These are phyloP conservation scores for Hirtodrosophila cameraria DNA, from an alignment of 2,888 invertebrate species.

Conservation along the genomic window DNA sequence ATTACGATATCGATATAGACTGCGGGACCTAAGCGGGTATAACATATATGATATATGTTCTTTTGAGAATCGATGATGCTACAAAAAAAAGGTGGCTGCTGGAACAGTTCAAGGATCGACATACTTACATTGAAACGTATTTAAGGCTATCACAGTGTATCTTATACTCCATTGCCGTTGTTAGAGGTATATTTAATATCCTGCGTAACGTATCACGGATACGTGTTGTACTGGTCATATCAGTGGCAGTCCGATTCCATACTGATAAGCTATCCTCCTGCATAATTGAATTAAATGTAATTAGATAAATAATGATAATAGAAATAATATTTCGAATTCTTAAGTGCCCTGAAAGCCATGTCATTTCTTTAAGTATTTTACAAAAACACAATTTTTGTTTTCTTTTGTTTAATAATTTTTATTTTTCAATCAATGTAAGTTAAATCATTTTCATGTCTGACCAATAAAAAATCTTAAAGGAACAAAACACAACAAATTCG, in stretches of 20 bases:
- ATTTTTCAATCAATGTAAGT: constrained; percentile 79
- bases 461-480: constrained; percentile 67
- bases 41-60: too few relatives aligned
- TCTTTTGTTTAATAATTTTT: constrained; percentile 77
- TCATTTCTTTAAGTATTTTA: too few relatives aligned
- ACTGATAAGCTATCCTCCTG: constrained; percentile 98
- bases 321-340: not conserved
- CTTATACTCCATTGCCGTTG: constrained; percentile 97
- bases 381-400: not conserved
- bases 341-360: constrained; percentile 48
- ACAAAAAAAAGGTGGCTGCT: not conserved
- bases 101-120: not conserved
- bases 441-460: constrained; percentile 75
- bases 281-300: not conserved
- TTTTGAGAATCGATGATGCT: not conserved
- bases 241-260: constrained; percentile 98
- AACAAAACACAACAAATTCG: constrained; percentile 42
- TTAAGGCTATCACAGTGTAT: constrained; percentile 92
- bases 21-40: constrained; percentile 16
- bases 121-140: constrained; percentile 85
- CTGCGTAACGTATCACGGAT: constrained; percentile 97
- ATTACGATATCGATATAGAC: not conserved
- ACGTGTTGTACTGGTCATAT: constrained; percentile 93
- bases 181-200: constrained; percentile 96
- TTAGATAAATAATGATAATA: not conserved